Evolutionary conservation across 1,140 invertebrate species (phyloP).

Genomic region (Trypoxylus dichotomus): DNA sequence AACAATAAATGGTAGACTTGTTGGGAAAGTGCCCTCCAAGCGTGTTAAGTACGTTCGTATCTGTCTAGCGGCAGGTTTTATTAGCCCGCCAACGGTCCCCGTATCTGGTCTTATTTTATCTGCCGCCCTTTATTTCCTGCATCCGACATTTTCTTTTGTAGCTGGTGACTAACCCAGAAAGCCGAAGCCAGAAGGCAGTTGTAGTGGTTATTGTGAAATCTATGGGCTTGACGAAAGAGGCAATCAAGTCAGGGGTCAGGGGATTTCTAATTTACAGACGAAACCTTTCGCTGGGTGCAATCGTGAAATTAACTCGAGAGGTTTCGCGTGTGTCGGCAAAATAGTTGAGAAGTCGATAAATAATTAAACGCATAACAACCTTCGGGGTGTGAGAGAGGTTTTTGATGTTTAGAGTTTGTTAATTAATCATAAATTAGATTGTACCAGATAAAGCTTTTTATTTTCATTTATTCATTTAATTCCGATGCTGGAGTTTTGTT

Average conservation of each 20-base stretch:
- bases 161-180: background rate
- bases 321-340: background rate
- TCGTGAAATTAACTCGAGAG: conserved; percentile 14
- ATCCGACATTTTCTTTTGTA: conserved; percentile 2
- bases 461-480: background rate
- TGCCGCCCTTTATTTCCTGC: background rate
- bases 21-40: background rate
- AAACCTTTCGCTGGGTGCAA: conserved; percentile 10
- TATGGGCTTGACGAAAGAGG: conserved; percentile 24
- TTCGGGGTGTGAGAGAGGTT: background rate
- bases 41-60: background rate
- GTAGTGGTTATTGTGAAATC: conserved; percentile 13
- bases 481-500: background rate
- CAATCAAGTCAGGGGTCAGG: conserved; percentile 20
- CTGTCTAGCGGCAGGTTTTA: background rate
- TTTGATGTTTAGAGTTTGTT: conserved; percentile 14
- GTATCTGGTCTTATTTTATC: conserved; percentile 9
- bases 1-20: background rate
- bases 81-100: background rate
- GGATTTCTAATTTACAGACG: conserved; percentile 16
- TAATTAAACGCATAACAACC: conserved; percentile 6
- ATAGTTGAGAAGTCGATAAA: conserved; percentile 22
- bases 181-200: conserved; percentile 3
- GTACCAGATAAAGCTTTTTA: background rate
- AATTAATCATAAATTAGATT: conserved; percentile 1